A percentile compares a stretch with the other conserved stretches of the same genome.
phyloP scores from a whole-genome alignment of 1,140 invertebrate genomes.

The Ephestia elutella region DNA sequence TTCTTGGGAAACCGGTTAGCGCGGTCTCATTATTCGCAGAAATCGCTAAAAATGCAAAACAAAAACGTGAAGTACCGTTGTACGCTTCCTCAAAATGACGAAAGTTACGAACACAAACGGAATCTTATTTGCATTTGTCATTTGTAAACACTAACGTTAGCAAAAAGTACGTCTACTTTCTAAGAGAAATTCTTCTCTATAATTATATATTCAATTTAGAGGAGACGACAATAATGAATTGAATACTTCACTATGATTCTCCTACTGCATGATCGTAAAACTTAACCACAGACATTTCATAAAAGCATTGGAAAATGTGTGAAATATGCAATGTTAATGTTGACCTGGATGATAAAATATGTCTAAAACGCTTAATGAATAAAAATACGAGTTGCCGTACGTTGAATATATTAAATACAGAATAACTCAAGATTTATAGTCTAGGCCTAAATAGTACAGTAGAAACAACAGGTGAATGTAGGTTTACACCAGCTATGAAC shows the following conservation, averaged over 20 bases:
- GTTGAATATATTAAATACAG: not conserved
- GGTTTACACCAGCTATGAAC: not conserved
- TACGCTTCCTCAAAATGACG: not conserved
- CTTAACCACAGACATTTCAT: too few relatives aligned
- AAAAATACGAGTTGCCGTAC: not conserved
- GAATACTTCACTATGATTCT: too few relatives aligned
- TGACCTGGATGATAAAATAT: too few relatives aligned
- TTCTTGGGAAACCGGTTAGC: constrained; percentile 1
- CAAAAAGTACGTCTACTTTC: not conserved
- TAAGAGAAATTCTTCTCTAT: not conserved
- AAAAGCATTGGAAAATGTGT: too few relatives aligned
- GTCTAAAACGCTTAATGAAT: not conserved
- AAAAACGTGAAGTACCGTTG: not conserved
- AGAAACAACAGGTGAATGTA: not conserved
- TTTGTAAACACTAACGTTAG: not conserved
- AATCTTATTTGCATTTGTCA: not conserved
- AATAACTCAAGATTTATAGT: not conserved
- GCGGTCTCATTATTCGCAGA: constrained; percentile 1
- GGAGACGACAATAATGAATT: too few relatives aligned
- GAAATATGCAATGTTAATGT: too few relatives aligned
- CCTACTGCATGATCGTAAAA: too few relatives aligned
- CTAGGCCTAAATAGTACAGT: not conserved
- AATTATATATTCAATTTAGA: too few relatives aligned
- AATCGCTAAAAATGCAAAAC: not conserved
- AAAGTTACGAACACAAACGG: not conserved